Conservation (phyloP, 1,140 invertebrate species). For the Drosophila albomicans region DNA sequence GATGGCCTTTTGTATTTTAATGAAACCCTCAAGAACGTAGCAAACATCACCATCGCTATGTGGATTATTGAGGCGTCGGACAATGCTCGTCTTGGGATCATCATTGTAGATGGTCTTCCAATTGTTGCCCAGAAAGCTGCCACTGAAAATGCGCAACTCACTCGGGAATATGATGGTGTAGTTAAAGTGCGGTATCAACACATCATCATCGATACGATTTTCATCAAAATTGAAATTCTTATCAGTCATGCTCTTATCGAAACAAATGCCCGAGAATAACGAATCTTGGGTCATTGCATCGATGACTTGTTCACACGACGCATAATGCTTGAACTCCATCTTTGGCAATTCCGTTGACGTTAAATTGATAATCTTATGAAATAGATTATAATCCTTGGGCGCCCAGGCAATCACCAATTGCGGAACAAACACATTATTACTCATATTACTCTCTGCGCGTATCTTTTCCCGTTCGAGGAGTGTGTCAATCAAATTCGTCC, state of each 20-base stretch:
- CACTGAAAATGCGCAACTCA: conserved; percentile 43
- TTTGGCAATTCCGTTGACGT: neutral
- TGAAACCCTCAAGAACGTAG: conserved; percentile 69
- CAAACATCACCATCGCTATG: conserved; percentile 41
- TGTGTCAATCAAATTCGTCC: conserved; percentile 42
- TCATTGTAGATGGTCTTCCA: conserved; percentile 61
- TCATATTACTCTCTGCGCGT: neutral
- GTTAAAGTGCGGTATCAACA: conserved; percentile 23
- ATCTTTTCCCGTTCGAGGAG: conserved; percentile 18
- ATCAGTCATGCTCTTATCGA: conserved; percentile 6
- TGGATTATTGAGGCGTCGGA: conserved; percentile 22
- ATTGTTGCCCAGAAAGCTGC: conserved; percentile 33
- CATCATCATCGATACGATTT: neutral
- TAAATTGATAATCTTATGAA: conserved; percentile 10
- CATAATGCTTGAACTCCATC: neutral
- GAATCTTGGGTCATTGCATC: neutral
- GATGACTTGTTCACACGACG: conserved; percentile 18
- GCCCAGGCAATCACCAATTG: conserved; percentile 59
- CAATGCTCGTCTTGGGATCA: conserved; percentile 30
- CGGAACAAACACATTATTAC: conserved; percentile 47
- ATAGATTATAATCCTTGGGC: conserved; percentile 20
- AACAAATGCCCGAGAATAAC: conserved; percentile 61
- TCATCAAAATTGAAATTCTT: neutral
- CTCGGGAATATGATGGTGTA: conserved; percentile 61
- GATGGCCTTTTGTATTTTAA: conserved; percentile 54